Evolutionary conservation across 2,797 vertebrate genomes (phyloP).

Genomic region (Holocentrus rufus): DNA sequence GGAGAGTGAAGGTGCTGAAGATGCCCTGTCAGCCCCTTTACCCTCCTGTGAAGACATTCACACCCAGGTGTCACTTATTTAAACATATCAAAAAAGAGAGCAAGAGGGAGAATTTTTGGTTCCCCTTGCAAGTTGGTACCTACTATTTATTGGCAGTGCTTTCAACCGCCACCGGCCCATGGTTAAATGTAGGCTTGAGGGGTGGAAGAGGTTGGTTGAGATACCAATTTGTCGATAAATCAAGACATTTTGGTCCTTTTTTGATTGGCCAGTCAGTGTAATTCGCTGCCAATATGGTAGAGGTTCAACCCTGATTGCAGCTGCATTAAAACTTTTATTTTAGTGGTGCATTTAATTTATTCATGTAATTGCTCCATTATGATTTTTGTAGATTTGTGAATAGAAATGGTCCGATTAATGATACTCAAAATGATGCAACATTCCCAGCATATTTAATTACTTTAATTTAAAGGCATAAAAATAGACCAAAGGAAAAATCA

Average conservation of each 20-base stretch:
- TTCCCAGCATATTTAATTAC: not conserved
- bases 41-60: constrained; percentile 4
- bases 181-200: too few species aligned
- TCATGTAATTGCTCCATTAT: too few species aligned
- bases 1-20: constrained; percentile 7
- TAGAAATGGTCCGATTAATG: not conserved
- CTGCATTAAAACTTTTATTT: too few species aligned
- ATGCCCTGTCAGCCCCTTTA: constrained; percentile 8
- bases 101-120: not conserved
- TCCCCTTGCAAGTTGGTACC: not conserved
- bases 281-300: too few species aligned
- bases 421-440: not conserved
- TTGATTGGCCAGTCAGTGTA: too few species aligned
- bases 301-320: too few species aligned
- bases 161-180: too few species aligned
- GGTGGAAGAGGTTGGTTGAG: too few species aligned
- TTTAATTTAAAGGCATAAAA: not conserved
- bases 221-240: too few species aligned
- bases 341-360: too few species aligned
- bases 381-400: not conserved
- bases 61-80: not conserved
- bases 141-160: too few species aligned
- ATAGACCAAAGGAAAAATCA: constrained; percentile 3
- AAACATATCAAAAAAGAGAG: constrained; percentile 1
- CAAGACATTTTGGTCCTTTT: too few species aligned